These are phyloP conservation scores for Anastrepha obliqua DNA, from an alignment of 1,140 invertebrate genomes.

Conservation along the genomic window DNA sequence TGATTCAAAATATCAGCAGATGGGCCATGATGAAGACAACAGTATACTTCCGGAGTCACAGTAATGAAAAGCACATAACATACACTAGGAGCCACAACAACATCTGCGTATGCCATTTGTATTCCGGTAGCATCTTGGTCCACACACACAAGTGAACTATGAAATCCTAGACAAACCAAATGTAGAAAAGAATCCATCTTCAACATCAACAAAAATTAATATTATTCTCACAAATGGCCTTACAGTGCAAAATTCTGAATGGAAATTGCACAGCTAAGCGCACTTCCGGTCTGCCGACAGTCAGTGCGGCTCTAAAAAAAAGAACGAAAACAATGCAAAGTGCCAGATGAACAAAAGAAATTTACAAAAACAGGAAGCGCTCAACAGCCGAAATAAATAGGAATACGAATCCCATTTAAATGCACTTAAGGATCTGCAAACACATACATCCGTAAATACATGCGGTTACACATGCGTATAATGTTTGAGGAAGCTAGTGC, in stretches of 20 bases:
- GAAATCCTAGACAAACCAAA: slow-evolving; percentile 41
- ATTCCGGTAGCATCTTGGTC: not conserved
- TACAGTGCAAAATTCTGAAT: slow-evolving; percentile 21
- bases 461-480: not conserved
- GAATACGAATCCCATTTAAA: slow-evolving; percentile 27
- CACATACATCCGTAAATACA: not conserved
- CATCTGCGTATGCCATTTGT: slow-evolving; percentile 13
- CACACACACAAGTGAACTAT: slow-evolving; percentile 8
- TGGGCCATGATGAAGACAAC: not conserved
- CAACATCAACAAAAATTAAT: not conserved
- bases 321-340: not conserved
- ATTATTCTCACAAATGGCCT: slow-evolving; percentile 4
- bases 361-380: slow-evolving; percentile 28
- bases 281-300: not conserved
- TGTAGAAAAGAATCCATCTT: not conserved
- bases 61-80: not conserved
- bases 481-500: not conserved
- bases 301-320: not conserved
- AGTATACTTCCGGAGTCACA: not conserved
- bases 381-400: not conserved
- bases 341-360: not conserved
- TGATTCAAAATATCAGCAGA: not conserved
- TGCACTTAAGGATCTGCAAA: slow-evolving; percentile 37
- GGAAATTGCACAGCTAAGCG: slow-evolving; percentile 7
- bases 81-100: not conserved